A percentile compares a stretch with the other conserved stretches of the same genome.
Conservation (phyloP, 2,113 vertebrate species). For the Sciurus niger region DNA sequence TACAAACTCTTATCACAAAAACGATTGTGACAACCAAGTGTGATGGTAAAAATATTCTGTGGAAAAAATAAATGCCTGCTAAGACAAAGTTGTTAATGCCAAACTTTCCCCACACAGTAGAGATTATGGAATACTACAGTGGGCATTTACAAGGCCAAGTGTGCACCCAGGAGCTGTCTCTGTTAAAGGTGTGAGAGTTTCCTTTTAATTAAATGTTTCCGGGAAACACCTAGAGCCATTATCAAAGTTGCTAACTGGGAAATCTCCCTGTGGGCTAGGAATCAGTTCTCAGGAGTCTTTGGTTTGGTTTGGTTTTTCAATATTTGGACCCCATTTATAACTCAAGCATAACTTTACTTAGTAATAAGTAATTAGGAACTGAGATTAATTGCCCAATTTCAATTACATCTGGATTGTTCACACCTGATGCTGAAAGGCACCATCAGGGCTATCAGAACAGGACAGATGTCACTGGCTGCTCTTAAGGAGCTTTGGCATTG, state of each 20-base stretch:
- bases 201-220: neutral
- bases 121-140: neutral
- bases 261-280: neutral
- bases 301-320: neutral
- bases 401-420: neutral
- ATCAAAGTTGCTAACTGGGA: neutral
- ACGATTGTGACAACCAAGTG: neutral
- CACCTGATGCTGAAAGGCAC: neutral
- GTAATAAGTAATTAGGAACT: conserved; percentile 36
- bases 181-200: neutral
- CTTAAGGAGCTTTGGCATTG: neutral
- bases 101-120: neutral
- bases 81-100: neutral
- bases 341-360: conserved; percentile 17
- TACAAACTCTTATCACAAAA: neutral
- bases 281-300: neutral
- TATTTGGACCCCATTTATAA: conserved; percentile 15
- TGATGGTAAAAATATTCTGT: neutral
- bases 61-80: neutral
- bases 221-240: neutral
- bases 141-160: neutral
- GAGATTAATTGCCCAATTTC: conserved; percentile 32
- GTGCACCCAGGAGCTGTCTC: neutral
- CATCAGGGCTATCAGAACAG: neutral
- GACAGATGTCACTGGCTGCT: neutral